Evolutionary conservation across 2,797 vertebrate species (phyloP).

Genomic region (Gastrophryne carolinensis): DNA sequence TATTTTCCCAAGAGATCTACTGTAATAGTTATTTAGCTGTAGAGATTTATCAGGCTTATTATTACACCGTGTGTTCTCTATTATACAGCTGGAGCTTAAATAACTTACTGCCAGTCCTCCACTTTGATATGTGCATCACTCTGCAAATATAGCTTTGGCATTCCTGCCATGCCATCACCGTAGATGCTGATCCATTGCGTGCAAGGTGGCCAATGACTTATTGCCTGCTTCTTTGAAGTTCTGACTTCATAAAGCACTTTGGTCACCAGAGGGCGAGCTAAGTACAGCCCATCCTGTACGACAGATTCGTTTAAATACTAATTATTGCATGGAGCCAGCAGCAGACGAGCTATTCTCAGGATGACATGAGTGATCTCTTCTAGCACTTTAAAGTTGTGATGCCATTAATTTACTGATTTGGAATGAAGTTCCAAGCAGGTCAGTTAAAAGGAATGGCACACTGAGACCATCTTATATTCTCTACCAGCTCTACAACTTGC

Average conservation of each 20-base stretch:
- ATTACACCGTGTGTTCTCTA: neutral
- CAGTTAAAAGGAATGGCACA: neutral
- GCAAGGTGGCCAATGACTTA: neutral
- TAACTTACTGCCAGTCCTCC: neutral
- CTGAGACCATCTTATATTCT: constrained; percentile 11
- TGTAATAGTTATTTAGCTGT: neutral
- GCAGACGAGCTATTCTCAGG: constrained; percentile 3
- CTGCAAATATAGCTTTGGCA: neutral
- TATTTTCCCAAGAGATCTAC: too few species aligned
- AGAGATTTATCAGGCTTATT: neutral
- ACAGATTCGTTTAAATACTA: constrained; percentile 9
- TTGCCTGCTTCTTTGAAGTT: neutral
- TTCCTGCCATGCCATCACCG: neutral
- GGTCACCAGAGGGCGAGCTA: constrained; percentile 50
- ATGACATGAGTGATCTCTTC: constrained; percentile 20
- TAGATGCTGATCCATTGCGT: neutral
- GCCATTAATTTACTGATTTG: constrained; percentile 13
- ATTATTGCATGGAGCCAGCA: constrained; percentile 3
- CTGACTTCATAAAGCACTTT: constrained; percentile 27
- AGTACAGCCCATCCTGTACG: constrained; percentile 29
- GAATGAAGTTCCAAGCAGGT: constrained; percentile 24
- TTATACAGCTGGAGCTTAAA: neutral
- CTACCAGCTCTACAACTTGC: neutral
- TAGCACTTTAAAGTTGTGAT: constrained; percentile 26
- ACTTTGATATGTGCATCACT: neutral